Evolutionary conservation across 1,140 invertebrate genomes (phyloP).

Genomic region (Lucilia cuprina): DNA sequence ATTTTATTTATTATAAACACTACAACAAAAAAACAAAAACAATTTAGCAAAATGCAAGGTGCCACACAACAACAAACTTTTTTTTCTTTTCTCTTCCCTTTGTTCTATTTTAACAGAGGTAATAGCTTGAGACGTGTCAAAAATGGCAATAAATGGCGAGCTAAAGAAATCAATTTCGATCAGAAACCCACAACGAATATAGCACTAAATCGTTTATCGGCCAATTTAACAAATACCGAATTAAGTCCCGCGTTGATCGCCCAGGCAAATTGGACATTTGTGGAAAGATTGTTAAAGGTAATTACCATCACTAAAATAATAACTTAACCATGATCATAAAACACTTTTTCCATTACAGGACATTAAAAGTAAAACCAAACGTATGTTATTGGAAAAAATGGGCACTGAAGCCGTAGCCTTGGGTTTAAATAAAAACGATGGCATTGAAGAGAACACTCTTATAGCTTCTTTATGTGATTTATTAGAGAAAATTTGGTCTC

Average conservation of each 20-base stretch:
- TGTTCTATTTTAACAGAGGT: slow-evolving; percentile 61
- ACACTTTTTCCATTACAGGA: slow-evolving; percentile 70
- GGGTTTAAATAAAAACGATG: slow-evolving; percentile 73
- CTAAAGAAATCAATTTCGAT: slow-evolving; percentile 68
- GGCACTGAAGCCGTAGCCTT: slow-evolving; percentile 80
- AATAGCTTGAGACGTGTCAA: slow-evolving; percentile 69
- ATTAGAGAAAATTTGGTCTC: slow-evolving; percentile 96
- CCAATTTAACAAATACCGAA: slow-evolving; percentile 57
- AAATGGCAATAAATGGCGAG: slow-evolving; percentile 68
- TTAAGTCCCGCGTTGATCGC: slow-evolving; percentile 75
- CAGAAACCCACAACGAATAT: slow-evolving; percentile 52
- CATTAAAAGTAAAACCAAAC: slow-evolving; percentile 92
- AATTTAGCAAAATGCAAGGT: slow-evolving; percentile 14
- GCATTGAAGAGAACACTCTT: slow-evolving; percentile 95
- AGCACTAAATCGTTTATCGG: slow-evolving; percentile 55
- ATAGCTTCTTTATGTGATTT: slow-evolving; percentile 97
- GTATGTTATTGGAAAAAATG: slow-evolving; percentile 98
- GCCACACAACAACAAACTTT: slow-evolving; percentile 32
- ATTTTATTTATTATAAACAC: neutral
- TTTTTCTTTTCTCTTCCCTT: slow-evolving; percentile 26
- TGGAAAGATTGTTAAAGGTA: slow-evolving; percentile 95
- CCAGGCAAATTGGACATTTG: slow-evolving; percentile 98
- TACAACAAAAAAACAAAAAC: slow-evolving; percentile 12
- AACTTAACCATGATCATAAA: neutral
- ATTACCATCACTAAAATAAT: too few species aligned